Base-by-base conservation (phyloP, 2,888 invertebrate genomes). In the Mellilla xanthometata region DNA sequence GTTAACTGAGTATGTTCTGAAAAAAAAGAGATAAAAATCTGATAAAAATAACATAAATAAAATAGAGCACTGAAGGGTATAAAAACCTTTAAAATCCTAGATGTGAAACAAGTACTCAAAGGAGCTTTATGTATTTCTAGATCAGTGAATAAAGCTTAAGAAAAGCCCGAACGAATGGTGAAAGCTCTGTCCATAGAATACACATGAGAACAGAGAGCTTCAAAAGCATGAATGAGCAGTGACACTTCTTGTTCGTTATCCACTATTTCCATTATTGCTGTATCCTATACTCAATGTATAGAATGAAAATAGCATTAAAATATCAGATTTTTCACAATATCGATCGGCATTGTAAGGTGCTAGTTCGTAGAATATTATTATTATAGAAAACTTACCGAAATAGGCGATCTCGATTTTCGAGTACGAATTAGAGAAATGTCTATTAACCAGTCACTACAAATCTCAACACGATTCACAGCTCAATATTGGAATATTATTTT, bases 311-410 rank as follows among this genome's bases (percentile, higher is more conserved):
- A 39, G 46, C 46, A 65, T 60, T 66, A 68, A 63, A 71, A 71
- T 58, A 63, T 56, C 68, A 61, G 77, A 76, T 77, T 78, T 76
- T 52, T 43, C 26, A 30, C 19, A 74, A 60, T 85, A 87, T 87
- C 82, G 87, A 87, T 87, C 84, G 82, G 68, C 64, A 75, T 65
- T 72, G 72, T 65, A 63, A 27, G 13, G 38, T 41, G 35, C 43
- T 30, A 42, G 38, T 47, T 27, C 10, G 35, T 42, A 36, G 35
- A 32, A 47, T 23, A 33, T 40, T 26, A 34, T 23, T 15, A 19
- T 7, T 2, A 23, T 40, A 31, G 8, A n/a, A 5, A 34, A 48
- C 47, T 48, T 42, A 48, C 47, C 47, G 7, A 33, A 41, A 34
- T 7, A 19, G 13, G 19, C 19, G 33, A 33, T 15, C 28, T 10